These are phyloP conservation scores for Siniperca chuatsi DNA, from an alignment of 2,113 vertebrate genomes.

Conservation along the genomic window DNA sequence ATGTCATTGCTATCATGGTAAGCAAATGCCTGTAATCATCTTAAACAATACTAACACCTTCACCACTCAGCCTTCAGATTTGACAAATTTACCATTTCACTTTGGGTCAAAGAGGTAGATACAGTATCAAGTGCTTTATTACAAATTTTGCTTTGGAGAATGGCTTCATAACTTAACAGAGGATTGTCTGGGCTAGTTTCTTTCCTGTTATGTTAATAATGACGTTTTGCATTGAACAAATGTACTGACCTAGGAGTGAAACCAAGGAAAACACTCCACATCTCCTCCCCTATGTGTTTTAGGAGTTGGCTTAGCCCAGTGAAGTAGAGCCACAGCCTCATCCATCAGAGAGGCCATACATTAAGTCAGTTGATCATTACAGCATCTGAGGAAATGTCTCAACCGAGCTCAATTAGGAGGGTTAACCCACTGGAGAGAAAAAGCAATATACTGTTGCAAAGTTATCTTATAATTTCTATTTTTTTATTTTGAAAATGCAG, in stretches of 20 bases:
- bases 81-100: background rate
- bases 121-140: conserved; percentile 29
- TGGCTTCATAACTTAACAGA: conserved; percentile 32
- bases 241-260: conserved; percentile 56
- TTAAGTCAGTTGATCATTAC: conserved; percentile 44
- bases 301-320: conserved; percentile 38
- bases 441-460: conserved; percentile 21
- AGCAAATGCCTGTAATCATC: background rate
- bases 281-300: conserved; percentile 55
- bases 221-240: conserved; percentile 52
- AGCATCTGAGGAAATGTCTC: conserved; percentile 47
- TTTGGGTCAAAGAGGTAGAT: conserved; percentile 9
- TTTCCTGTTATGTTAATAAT: conserved; percentile 59
- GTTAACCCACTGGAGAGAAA: conserved; percentile 24
- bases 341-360: conserved; percentile 50
- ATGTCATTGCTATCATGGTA: background rate
- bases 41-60: background rate
- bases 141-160: conserved; percentile 17
- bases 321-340: conserved; percentile 40
- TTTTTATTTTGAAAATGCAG: conserved; percentile 12
- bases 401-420: conserved; percentile 16
- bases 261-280: conserved; percentile 65
- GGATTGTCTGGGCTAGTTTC: conserved; percentile 40
- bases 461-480: conserved; percentile 8
- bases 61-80: background rate